These are phyloP conservation scores for Manis pentadactyla DNA, from an alignment of 2,797 vertebrate species.

Conservation along the genomic window DNA sequence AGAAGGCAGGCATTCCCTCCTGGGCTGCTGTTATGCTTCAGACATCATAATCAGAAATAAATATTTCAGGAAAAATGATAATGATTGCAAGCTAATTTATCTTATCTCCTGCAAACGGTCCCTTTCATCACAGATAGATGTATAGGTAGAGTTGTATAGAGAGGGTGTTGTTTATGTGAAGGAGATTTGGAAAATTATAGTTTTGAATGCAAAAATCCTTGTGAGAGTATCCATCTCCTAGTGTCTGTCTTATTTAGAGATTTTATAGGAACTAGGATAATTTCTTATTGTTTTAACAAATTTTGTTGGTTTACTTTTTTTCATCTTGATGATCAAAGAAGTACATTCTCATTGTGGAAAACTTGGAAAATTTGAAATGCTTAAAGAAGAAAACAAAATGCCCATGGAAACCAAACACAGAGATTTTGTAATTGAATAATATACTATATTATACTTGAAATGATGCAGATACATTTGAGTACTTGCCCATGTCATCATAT, in stretches of 20 bases:
- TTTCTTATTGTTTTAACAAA: neutral
- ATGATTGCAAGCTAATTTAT: neutral
- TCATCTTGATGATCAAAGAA: neutral
- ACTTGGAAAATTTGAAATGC: neutral
- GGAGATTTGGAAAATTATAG: neutral
- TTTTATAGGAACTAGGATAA: neutral
- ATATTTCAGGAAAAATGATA: neutral
- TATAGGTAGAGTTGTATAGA: neutral
- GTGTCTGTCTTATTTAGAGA: neutral
- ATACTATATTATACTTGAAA: neutral
- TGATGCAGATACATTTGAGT: neutral
- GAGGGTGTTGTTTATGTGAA: neutral
- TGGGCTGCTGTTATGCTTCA: neutral
- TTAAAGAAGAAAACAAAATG: neutral
- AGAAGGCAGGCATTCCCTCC: neutral
- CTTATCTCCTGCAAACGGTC: neutral
- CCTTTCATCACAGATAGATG: neutral
- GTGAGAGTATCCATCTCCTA: neutral
- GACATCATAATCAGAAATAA: neutral
- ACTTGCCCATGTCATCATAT: neutral
- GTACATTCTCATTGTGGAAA: neutral
- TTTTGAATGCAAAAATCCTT: neutral
- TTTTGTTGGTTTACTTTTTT: neutral
- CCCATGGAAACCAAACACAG: neutral
- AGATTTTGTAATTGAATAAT: neutral